Conservation (phyloP, 2,113 vertebrate species). For the Serinus canaria region DNA sequence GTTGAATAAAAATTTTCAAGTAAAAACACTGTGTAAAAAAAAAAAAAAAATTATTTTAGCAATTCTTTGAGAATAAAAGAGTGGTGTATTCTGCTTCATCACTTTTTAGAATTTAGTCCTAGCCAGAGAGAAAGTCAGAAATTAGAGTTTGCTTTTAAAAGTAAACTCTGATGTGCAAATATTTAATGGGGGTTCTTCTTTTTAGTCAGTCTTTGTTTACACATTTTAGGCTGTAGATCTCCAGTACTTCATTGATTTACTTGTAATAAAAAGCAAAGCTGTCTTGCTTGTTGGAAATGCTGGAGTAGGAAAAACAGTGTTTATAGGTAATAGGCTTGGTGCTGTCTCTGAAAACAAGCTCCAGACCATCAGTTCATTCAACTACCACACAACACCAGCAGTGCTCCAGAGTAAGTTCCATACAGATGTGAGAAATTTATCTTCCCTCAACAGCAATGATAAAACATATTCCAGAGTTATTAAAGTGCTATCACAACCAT, state of each 20-base stretch:
- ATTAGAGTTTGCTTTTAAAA: neutral
- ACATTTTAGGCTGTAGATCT: conserved; percentile 55
- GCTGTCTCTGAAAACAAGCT: conserved; percentile 39
- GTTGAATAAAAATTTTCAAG: neutral
- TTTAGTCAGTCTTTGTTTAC: conserved; percentile 61
- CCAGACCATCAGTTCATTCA: conserved; percentile 55
- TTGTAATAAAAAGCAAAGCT: conserved; percentile 53
- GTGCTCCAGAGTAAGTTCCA: conserved; percentile 54
- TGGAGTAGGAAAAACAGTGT: conserved; percentile 48
- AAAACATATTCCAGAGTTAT: neutral
- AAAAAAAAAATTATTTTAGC: neutral
- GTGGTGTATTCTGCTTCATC: neutral
- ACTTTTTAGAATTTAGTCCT: neutral
- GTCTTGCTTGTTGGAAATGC: conserved; percentile 61
- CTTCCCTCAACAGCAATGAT: neutral
- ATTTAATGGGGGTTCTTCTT: neutral
- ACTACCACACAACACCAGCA: conserved; percentile 46
- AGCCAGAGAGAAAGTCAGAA: neutral
- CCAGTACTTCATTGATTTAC: conserved; percentile 51
- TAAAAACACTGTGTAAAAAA: neutral
- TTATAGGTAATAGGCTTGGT: conserved; percentile 13
- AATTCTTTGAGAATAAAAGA: neutral
- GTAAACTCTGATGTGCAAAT: neutral
- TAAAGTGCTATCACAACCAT: neutral
- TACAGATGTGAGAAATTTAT: neutral